Conservation (phyloP, 2,113 vertebrate genomes). For the Scatophagus argus region DNA sequence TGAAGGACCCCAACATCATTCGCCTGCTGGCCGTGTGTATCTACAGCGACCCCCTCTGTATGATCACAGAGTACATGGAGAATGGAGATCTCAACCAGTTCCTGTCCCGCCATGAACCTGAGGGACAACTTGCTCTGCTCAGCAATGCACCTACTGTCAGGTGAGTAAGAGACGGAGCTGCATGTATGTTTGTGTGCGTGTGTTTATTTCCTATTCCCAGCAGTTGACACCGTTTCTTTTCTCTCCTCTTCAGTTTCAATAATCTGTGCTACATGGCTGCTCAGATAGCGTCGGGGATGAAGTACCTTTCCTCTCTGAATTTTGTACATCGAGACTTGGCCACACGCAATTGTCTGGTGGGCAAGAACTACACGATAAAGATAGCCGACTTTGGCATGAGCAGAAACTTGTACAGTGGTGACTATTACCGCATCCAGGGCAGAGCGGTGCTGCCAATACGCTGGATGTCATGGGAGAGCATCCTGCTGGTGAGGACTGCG, state of each 20-base stretch:
- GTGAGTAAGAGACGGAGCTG: no score
- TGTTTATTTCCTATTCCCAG: neutral
- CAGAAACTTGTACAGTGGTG: slow-evolving; percentile 96
- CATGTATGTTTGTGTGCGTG: no score
- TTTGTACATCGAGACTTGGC: slow-evolving; percentile 98
- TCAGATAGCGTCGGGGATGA: slow-evolving; percentile 98
- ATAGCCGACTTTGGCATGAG: slow-evolving; percentile 99
- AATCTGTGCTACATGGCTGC: slow-evolving; percentile 93
- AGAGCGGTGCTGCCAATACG: slow-evolving; percentile 96
- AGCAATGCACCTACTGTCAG: slow-evolving; percentile 85
- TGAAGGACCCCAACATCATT: slow-evolving; percentile 98
- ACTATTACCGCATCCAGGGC: slow-evolving; percentile 99
- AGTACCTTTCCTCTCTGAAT: slow-evolving; percentile 96
- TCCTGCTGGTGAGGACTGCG: slow-evolving; percentile 88
- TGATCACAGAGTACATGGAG: slow-evolving; percentile 99
- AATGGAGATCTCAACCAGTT: slow-evolving; percentile 99
- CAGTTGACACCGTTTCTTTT: neutral
- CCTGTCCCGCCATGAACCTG: slow-evolving; percentile 92
- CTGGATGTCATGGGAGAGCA: slow-evolving; percentile 99
- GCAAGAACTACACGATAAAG: slow-evolving; percentile 97
- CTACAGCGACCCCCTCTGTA: slow-evolving; percentile 92
- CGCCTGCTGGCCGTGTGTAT: slow-evolving; percentile 96
- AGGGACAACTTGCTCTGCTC: slow-evolving; percentile 72
- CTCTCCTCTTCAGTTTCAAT: slow-evolving; percentile 81
- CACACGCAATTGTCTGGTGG: slow-evolving; percentile 96